These are phyloP conservation scores for Drosophila tropicalis DNA, from an alignment of 1,140 invertebrate genomes.

Conservation along the genomic window DNA sequence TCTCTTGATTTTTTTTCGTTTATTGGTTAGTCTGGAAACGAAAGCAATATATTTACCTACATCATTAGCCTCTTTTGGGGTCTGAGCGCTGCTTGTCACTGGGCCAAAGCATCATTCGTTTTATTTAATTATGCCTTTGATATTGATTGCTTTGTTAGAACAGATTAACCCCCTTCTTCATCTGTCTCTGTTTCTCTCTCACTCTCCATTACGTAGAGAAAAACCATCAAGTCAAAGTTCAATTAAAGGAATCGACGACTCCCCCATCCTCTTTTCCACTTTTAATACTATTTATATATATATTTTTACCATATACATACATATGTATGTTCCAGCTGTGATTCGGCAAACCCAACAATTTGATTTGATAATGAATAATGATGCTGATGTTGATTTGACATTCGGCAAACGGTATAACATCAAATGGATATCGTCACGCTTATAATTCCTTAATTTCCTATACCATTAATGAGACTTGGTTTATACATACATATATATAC, in stretches of 20 bases:
- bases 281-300: neutral
- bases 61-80: slow-evolving; percentile 60
- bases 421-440: slow-evolving; percentile 74
- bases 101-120: slow-evolving; percentile 72
- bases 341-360: slow-evolving; percentile 66
- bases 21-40: neutral
- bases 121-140: slow-evolving; percentile 79
- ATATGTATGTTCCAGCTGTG: slow-evolving; percentile 58
- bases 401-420: slow-evolving; percentile 46
- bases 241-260: slow-evolving; percentile 62
- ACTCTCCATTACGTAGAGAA: neutral
- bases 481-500: neutral
- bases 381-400: slow-evolving; percentile 81
- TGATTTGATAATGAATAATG: slow-evolving; percentile 82
- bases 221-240: slow-evolving; percentile 62
- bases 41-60: slow-evolving; percentile 12
- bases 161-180: slow-evolving; percentile 66
- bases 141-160: slow-evolving; percentile 82
- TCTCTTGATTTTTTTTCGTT: slow-evolving; percentile 4
- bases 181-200: neutral
- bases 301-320: neutral
- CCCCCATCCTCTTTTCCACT: slow-evolving; percentile 12
- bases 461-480: slow-evolving; percentile 1
- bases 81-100: slow-evolving; percentile 57
- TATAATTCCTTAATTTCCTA: slow-evolving; percentile 9